These are phyloP conservation scores for Anhinga anhinga DNA, from an alignment of 2,113 vertebrate species.

Conservation along the genomic window DNA sequence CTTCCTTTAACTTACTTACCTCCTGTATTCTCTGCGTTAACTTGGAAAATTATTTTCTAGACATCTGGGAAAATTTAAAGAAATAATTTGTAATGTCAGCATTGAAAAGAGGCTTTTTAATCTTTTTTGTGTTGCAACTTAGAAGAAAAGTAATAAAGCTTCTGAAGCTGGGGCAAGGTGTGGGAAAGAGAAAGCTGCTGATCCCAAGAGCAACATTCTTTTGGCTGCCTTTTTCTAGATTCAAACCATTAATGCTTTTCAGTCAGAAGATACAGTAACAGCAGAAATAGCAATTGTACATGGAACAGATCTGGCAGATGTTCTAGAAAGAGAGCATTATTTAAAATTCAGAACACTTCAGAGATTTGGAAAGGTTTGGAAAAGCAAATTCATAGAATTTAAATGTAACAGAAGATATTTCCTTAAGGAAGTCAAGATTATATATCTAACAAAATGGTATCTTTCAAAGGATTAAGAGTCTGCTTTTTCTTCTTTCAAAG, in stretches of 20 bases:
- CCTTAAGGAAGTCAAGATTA: neutral
- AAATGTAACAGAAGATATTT: neutral
- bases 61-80: neutral
- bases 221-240: neutral
- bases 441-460: neutral
- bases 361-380: no score
- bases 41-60: neutral
- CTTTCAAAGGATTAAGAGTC: neutral
- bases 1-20: neutral
- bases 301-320: neutral
- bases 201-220: neutral
- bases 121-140: neutral
- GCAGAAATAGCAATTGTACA: neutral
- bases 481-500: neutral
- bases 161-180: neutral
- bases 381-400: neutral
- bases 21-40: neutral
- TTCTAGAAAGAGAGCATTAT: neutral
- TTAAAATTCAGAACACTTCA: no score
- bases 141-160: neutral
- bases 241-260: neutral
- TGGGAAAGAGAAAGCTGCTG: neutral
- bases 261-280: neutral
- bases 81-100: neutral
- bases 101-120: neutral